Base-by-base conservation (phyloP, 1,140 invertebrate species). In the Propsilocerus akamusi region DNA sequence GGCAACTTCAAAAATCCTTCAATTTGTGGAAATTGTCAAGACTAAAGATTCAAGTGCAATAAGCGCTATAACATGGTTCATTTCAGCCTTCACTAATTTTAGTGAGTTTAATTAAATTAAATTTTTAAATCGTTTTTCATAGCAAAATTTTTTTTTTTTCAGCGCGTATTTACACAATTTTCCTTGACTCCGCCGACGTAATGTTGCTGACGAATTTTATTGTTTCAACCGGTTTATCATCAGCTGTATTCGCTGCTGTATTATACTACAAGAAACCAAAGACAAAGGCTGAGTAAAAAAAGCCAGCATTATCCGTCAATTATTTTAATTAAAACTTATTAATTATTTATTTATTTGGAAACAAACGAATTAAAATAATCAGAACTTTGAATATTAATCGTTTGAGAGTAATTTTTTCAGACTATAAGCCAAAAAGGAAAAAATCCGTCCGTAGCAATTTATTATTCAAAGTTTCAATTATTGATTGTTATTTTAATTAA, bases 11-110 rank as follows among this genome's bases (percentile, higher is more conserved):
- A 83, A 82, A 69, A 62, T 78, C 17, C 63, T 79, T 32, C 80
- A 82, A 57, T 64, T 83, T 6, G 52, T 74, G 26, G 70, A 76
- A 55, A 81, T 83, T 58, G 37, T 80, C 28, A 67, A 65, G 54
- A 69, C 70, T n/a, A 74, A 72, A 64, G 76, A 80, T 59, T 71
- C 78, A 26, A 74, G 76, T 50, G 76, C 78, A 8, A 68, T 83
- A 5, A 81, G 78, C 51, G 60, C 78, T 17, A 62, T 73, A 5
- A 81, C 79, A 3, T 83, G 80, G 80, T 70, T 76, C 28, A 72
- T 83, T 46, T 83, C 80, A 30, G 72, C 77, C 17, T 74, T 80
- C 52, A 81, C 78, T 5, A 83, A 82, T 62, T 64, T 74, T 24
- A 79, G 80, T 82, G 69, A 72, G 76, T 72, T 54, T n/a, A 23